Base-by-base conservation (phyloP, 2,797 vertebrate species). In the Spheniscus humboldti region DNA sequence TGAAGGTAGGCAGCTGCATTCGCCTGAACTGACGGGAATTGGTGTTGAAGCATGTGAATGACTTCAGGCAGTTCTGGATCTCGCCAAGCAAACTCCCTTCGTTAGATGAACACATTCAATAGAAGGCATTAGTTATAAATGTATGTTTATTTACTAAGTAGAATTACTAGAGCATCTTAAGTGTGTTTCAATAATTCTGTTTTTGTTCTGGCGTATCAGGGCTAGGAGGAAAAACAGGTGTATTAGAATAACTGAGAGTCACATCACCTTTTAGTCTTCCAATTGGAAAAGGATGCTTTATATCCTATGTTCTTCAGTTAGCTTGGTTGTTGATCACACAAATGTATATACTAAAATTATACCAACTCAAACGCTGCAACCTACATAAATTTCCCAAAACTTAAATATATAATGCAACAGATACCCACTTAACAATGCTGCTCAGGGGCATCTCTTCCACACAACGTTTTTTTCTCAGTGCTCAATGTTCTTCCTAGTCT, bases 41-140 rank as follows among this genome's bases (percentile, higher is more conserved):
- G 99, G 96, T 99, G 99, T 93, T 99, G 99, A 20, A 99, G 99
- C 99, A 99, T 99, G 98, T 99, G 99, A 77, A 99, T 99, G 95
- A 99, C 99, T 94, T 99, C 99, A 0, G 98, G 98, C 96, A 99
- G 96, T 95, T 99, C 99, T 0, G 99, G 99, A 63, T 99, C 99
- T 30, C 99, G 98, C 99, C 99, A 99, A 0, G 99, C 99, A 97
- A 99, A 99, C 98, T 99, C 99, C 97, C 99, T 99, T 30, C 18
- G 11, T 2, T 1, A 55, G 73, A 69, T 12, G 67, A 88, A 87
- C 75, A 92, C 8, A 88, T 69, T 2, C 19, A 56, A 72, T 48
- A 90, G 28, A 67, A 57, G 57, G 43, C 39, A 10, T 96, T 48
- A 95, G 52, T 82, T 73, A 50, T 16, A 59, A 28, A 5, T 0